phyloP scores from a whole-genome alignment of 2,888 invertebrate species.

The Nephrocerus scutellatus region DNA sequence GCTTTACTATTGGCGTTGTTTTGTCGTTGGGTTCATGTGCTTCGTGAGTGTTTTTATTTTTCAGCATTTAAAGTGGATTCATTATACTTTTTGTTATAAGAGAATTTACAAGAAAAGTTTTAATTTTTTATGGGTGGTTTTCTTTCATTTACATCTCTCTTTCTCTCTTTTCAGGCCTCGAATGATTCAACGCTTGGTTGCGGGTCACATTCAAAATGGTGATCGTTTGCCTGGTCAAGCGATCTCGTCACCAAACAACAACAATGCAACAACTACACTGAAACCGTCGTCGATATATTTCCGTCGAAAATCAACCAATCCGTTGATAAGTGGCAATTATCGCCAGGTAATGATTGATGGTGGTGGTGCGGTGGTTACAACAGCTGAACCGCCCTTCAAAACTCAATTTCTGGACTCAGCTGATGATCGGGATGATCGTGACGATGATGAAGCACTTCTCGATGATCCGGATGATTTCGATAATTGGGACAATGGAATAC shows the following conservation, averaged over 20 bases:
- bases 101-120: too few relatives aligned
- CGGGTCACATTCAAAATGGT: conserved; percentile 55
- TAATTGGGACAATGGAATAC: conserved; percentile 60
- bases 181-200: conserved; percentile 61
- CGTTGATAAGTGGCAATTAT: conserved; percentile 31
- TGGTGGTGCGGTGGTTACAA: conserved; percentile 11
- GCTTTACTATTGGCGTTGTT: too few relatives aligned
- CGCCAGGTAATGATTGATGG: conserved; percentile 23
- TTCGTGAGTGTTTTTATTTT: too few relatives aligned
- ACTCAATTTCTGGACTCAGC: conserved; percentile 6
- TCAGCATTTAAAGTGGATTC: too few relatives aligned
- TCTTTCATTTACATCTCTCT: too few relatives aligned
- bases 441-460: conserved; percentile 41
- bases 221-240: conserved; percentile 36
- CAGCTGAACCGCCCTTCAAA: conserved; percentile 14
- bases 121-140: conserved; percentile 46
- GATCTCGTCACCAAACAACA: conserved; percentile 33
- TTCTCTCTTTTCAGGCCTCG: conserved; percentile 43
- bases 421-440: conserved; percentile 24
- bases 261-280: conserved; percentile 12
- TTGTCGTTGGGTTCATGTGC: too few relatives aligned
- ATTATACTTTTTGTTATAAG: too few relatives aligned
- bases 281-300: neutral
- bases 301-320: conserved; percentile 3
- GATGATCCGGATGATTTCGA: conserved; percentile 43